Evolutionary conservation across 2,113 vertebrate genomes (phyloP).

Genomic region (Protobothrops flavoviridis): DNA sequence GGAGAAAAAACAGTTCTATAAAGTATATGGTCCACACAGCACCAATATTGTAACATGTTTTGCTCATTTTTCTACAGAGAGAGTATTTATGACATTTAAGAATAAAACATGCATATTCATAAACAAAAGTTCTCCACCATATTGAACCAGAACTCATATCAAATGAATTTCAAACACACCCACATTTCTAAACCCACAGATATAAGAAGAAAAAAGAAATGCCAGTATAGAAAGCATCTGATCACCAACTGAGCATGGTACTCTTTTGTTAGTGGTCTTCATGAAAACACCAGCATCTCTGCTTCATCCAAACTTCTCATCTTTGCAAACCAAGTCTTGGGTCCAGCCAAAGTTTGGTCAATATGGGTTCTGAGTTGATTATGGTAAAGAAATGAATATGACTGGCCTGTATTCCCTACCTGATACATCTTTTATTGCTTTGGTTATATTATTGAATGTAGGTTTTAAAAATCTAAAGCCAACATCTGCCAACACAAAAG

Average conservation of each 20-base stretch:
- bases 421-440: slow-evolving; percentile 70
- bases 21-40: slow-evolving; percentile 74
- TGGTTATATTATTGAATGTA: slow-evolving; percentile 74
- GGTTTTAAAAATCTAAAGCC: slow-evolving; percentile 58
- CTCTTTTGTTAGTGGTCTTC: slow-evolving; percentile 79
- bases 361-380: slow-evolving; percentile 39
- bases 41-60: slow-evolving; percentile 71
- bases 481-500: slow-evolving; percentile 50
- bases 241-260: slow-evolving; percentile 70
- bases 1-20: slow-evolving; percentile 67
- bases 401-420: slow-evolving; percentile 77
- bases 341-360: slow-evolving; percentile 36
- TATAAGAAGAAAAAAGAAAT: slow-evolving; percentile 42
- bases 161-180: slow-evolving; percentile 44
- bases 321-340: slow-evolving; percentile 44
- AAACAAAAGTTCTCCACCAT: slow-evolving; percentile 59
- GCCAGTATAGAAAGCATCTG: slow-evolving; percentile 71
- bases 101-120: slow-evolving; percentile 61
- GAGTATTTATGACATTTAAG: slow-evolving; percentile 66
- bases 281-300: slow-evolving; percentile 68
- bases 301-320: slow-evolving; percentile 41
- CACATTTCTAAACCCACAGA: slow-evolving; percentile 49
- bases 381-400: slow-evolving; percentile 61
- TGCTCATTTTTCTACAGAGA: slow-evolving; percentile 70
- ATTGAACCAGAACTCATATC: slow-evolving; percentile 34